These are phyloP conservation scores for Castor canadensis DNA, from an alignment of 2,113 vertebrate species.

Conservation along the genomic window DNA sequence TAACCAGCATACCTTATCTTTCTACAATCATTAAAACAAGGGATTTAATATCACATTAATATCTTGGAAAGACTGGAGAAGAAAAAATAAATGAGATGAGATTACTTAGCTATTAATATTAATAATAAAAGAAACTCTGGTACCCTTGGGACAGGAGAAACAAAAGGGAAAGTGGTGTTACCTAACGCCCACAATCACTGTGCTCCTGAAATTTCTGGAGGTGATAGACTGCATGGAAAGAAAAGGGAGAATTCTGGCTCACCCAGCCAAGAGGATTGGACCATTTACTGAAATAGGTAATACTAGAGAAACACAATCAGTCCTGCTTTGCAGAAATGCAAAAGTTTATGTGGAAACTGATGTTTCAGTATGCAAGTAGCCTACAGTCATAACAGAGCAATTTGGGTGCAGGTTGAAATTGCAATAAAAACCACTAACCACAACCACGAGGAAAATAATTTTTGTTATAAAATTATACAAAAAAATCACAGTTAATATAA, in stretches of 20 bases:
- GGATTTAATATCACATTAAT: neutral
- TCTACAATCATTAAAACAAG: neutral
- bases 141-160: neutral
- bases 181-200: no score
- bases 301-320: neutral
- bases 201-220: neutral
- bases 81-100: neutral
- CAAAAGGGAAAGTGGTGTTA: neutral
- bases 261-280: neutral
- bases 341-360: neutral
- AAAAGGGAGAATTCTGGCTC: neutral
- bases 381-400: neutral
- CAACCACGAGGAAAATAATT: neutral
- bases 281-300: neutral
- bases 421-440: neutral
- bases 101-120: neutral
- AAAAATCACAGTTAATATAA: neutral
- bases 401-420: rapidly evolving
- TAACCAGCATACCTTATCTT: neutral
- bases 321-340: neutral
- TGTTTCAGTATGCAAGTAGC: neutral
- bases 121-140: neutral
- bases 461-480: neutral
- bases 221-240: neutral
- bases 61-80: neutral